A percentile compares a stretch with the other conserved stretches of the same genome.
Evolutionary conservation across 1,140 invertebrate genomes (phyloP).

Genomic region (Hydropsyche tenuis): DNA sequence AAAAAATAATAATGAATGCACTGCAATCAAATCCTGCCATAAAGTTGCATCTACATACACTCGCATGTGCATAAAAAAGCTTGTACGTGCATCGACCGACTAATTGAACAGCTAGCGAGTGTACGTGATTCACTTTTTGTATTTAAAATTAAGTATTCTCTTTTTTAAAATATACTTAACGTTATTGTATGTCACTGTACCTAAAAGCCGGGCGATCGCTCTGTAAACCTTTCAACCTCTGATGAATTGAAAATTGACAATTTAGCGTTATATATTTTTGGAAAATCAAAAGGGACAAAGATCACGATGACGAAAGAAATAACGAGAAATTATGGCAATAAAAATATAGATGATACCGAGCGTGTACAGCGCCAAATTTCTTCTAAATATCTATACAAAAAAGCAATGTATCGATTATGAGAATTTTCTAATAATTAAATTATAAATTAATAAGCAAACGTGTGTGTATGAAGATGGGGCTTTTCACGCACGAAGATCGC

Average conservation of each 20-base stretch:
- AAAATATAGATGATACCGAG: conserved; percentile 18
- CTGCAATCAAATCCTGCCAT: conserved; percentile 50
- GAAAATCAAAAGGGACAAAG: conserved; percentile 39
- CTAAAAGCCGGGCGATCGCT: conserved; percentile 49
- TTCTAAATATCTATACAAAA: conserved; percentile 19
- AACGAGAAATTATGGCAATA: conserved; percentile 23
- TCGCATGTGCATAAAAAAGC: neutral
- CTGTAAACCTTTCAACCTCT: conserved; percentile 16
- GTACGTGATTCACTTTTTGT: conserved; percentile 47
- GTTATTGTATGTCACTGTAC: conserved; percentile 50
- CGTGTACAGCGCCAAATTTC: neutral
- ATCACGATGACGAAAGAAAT: conserved; percentile 9
- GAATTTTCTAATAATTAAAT: neutral
- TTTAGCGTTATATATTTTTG: conserved; percentile 27
- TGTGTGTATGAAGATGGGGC: neutral
- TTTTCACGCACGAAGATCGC: neutral
- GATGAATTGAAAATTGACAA: conserved; percentile 25
- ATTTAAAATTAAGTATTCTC: conserved; percentile 45
- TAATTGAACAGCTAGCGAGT: neutral
- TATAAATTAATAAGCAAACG: conserved; percentile 4
- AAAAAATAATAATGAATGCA: conserved; percentile 37
- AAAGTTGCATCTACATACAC: conserved; percentile 47
- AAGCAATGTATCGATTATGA: conserved; percentile 16
- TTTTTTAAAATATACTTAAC: conserved; percentile 36
- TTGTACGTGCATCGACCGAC: neutral